Base-by-base conservation (phyloP, 2,888 invertebrate species). In the Halictus ligatus region DNA sequence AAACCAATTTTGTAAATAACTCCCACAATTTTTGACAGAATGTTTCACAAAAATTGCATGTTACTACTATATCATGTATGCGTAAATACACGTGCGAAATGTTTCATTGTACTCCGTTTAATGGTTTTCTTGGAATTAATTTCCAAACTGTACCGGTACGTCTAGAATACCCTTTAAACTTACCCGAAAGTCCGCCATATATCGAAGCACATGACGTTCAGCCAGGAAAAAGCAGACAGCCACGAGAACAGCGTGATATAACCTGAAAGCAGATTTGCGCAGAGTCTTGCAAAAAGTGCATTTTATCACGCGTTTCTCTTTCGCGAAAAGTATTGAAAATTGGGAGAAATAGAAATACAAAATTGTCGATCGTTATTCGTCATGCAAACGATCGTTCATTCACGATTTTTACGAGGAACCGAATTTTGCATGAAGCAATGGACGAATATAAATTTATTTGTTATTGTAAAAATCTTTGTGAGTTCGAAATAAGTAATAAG, bases 161-260 rank as follows among this genome's bases (percentile, higher is more conserved):
- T 60, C 60, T 60, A 6, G 15, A 18, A 7, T 18, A 35, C 7
- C 18, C 3, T 64, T 8, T 29, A 29, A 64, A 29, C 97, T 96
- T 95, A 97, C 98, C 97, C 97, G 95, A 98, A 97, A 92, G 97
- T 97, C 96, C 97, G 97, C 97, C 97, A 98, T 95, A 98, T 97
- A 96, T 98, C 98, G 95, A 97, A 97, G 94, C 97, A 97, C 96
- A 97, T 97, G 93, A 97, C 96, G 95, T 97, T 97, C 93, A 97
- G 96, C 98, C 98, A 98, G 78, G 96, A 96, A 94, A 98, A 98
- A 76, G 97, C 96, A 15, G 97, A 96, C 93, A 97, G 96, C 93
- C 97, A 97, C 83, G 96, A 96, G 93, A 97, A 97, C 94, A 97
- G 96, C 92, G 97, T 96, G 76, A 96, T 95, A 94, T 97, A 97